A percentile compares a stretch with the other conserved stretches of the same genome.
Evolutionary conservation across 2,888 invertebrate genomes (phyloP).

Genomic region (Ennomos fuscantarius): DNA sequence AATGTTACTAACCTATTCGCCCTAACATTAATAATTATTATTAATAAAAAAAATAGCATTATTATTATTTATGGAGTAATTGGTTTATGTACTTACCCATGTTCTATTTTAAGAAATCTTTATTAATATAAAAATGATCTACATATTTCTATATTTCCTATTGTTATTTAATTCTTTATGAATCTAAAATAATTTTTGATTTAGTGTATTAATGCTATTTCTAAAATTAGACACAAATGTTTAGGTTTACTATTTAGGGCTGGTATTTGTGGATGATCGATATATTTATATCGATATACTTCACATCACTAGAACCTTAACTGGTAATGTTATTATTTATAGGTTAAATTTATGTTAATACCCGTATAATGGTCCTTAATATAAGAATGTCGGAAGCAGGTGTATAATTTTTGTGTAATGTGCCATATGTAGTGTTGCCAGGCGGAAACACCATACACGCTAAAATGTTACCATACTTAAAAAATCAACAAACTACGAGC

Average conservation of each 20-base stretch:
- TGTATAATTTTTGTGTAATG: slow-evolving; percentile 64
- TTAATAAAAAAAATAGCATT: slow-evolving; percentile 48
- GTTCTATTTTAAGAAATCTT: slow-evolving; percentile 58
- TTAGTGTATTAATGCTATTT: slow-evolving; percentile 32
- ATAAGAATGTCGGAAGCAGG: slow-evolving; percentile 71
- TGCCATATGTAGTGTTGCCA: slow-evolving; percentile 82
- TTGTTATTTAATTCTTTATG: slow-evolving; percentile 52
- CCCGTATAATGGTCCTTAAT: slow-evolving; percentile 71
- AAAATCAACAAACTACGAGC: slow-evolving; percentile 50
- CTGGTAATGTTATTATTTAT: slow-evolving; percentile 49
- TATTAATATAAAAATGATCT: slow-evolving; percentile 56
- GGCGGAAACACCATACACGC: slow-evolving; percentile 74
- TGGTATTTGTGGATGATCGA: slow-evolving; percentile 4
- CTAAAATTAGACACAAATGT: slow-evolving; percentile 27
- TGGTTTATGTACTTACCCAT: slow-evolving; percentile 81
- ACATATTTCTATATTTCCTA: slow-evolving; percentile 46
- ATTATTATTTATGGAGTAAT: slow-evolving; percentile 63
- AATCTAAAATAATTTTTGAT: slow-evolving; percentile 56
- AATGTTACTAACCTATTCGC: slow-evolving; percentile 71
- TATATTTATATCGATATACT: slow-evolving; percentile 19
- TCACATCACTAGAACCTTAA: slow-evolving; percentile 37
- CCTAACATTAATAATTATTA: slow-evolving; percentile 62
- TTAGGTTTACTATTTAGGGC: slow-evolving; percentile 26
- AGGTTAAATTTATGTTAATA: slow-evolving; percentile 55
- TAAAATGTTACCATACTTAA: slow-evolving; percentile 78